These are phyloP conservation scores for Aplysina aerophoba DNA, from an alignment of 37 sponge, comb jelly and placozoan genomes.

Conservation along the genomic window DNA sequence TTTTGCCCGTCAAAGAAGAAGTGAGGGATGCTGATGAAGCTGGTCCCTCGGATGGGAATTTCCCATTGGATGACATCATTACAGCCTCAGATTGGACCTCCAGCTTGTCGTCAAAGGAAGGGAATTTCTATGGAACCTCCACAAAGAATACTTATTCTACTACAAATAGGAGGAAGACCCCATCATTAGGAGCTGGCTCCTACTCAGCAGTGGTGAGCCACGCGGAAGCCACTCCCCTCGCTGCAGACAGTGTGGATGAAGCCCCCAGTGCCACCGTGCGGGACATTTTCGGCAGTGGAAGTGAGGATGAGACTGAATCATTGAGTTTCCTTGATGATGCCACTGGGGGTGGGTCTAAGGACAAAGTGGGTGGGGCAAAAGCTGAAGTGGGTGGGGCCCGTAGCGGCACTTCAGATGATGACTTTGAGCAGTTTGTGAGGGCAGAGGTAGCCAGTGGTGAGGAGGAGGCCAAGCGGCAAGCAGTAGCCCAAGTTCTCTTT, in stretches of 20 bases:
- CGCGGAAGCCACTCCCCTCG: neutral
- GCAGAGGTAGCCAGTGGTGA: conserved; percentile 8
- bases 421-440: conserved; percentile 25
- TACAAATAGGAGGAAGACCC: neutral
- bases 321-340: neutral
- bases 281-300: conserved; percentile 15
- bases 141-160: neutral
- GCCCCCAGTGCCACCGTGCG: neutral
- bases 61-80: conserved; percentile 24
- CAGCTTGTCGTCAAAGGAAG: neutral
- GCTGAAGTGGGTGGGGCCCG: neutral
- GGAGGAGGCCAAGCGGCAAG: neutral
- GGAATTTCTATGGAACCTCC: neutral
- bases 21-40: neutral
- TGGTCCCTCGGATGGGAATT: neutral
- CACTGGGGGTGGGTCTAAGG: neutral
- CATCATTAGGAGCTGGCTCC: neutral
- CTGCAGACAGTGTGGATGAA: neutral
- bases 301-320: conserved; percentile 24
- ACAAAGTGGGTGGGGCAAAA: neutral
- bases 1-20: neutral
- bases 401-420: conserved; percentile 12
- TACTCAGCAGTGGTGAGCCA: no score
- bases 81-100: conserved; percentile 15
- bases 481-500: neutral